Base-by-base conservation (phyloP, 2,797 vertebrate genomes). In the Hozukius guyotensis region DNA sequence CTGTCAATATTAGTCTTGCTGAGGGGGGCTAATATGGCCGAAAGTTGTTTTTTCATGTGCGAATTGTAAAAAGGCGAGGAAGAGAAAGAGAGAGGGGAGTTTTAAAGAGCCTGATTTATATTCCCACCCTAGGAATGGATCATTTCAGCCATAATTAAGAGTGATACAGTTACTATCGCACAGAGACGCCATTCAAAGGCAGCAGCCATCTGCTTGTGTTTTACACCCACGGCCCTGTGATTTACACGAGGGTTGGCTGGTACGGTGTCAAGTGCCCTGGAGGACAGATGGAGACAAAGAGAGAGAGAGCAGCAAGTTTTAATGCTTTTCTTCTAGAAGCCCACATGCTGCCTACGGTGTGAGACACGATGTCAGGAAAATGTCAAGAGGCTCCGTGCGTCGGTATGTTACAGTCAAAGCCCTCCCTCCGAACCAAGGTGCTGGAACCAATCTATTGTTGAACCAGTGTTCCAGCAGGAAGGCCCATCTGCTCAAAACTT, bases 61-160 rank as follows among this genome's bases (percentile, higher is more conserved):
- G 66, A 91, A 92, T 90, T 61, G 84, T 94, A 91, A 93, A 90
- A 57, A 78, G 78, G 82, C 55, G 18, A 84, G 27, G 62, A 61
- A 70, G 49, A 75, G 65, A 82, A 55, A 66, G 25, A 73, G 49
- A 81, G 70, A 36, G 46, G 57, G 69, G 74, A 77, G 73, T 77
- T 90, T 95, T 86, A 90, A 89, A 90, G 77, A 81, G 75, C 55
- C 61, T 92, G 89, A 94, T 94, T 94, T 93, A 93, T 92, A 84
- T 90, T 88, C 84, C 70, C 65, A 78, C 72, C 65, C 79, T 65
- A 78, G 85, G 88, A 94, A 95, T 92, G 88, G 92, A 92, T 92
- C 84, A 87, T 93, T 95, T 95, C 90, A 92, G 87, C 88, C 72
- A 84, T 94, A 95, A 95, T 94, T 88, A 94, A 93, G 94, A 95